Evolutionary conservation across 2,888 invertebrate species (phyloP), one percentile per base, ranked within the genome.

Genomic region (Campoletis raptor): DNA sequence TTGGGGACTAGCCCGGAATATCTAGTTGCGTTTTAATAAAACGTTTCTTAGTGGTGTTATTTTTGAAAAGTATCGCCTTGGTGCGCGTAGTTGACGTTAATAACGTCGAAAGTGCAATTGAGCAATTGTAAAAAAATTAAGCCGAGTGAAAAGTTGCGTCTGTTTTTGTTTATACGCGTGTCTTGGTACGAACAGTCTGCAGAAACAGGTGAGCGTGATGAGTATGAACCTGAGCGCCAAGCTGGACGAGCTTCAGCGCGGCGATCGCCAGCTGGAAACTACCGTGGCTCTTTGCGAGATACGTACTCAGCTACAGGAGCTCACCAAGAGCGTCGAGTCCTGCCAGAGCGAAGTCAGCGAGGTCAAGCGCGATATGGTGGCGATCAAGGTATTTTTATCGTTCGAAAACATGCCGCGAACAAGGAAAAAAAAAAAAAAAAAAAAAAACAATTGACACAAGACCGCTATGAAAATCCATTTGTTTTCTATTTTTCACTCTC

Each of bases 121-220:
- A n/a, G 15, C 24, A 82, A 67, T 15, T 30, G 10, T 7, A 67
- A 69, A 73, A 45, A 45, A 72, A n/a, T n/a, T n/a, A n/a, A n/a
- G n/a, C n/a, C n/a, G n/a, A n/a, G n/a, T n/a, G n/a, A n/a, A n/a
- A n/a, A n/a, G n/a, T 67, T 67, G 54, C 57, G 36, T 76, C 67
- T 74, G 72, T 74, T 85, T 77, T 76, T 81, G 30, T 81, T 45
- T n/a, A 21, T 48, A 83, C 80, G 86, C 87, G 88, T 87, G 69
- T 85, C 86, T 87, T 85, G 90, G 87, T 91, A 86, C 89, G 92
- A 92, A 91, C 96, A 98, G 98, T 97, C 97, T 98, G 96, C 98
- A 98, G 97, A 97, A 98, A 96, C 98, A 98, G 97, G 98, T 98
- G 96, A 97, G 98, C 97, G 98, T 98, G 96, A 98, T 98, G 98